Percentiles rank a stretch among this genome's conserved stretches.
These are phyloP conservation scores for Molothrus aeneus DNA, from an alignment of 2,797 vertebrate genomes.

Conservation along the genomic window DNA sequence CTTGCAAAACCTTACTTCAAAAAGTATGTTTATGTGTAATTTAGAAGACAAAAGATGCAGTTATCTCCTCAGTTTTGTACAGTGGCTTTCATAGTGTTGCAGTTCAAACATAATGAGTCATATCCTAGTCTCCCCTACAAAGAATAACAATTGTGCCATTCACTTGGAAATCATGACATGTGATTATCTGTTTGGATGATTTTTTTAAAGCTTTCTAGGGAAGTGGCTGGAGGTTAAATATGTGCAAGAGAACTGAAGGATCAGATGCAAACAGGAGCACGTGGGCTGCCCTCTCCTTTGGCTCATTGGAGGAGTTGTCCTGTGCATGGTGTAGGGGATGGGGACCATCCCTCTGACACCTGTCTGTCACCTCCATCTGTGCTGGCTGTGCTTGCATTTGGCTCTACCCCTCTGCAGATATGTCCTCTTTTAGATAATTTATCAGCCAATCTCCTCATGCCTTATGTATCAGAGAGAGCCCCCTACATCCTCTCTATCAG, in stretches of 20 bases:
- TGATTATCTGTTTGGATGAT: not conserved
- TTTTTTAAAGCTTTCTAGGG: not conserved
- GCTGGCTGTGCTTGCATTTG: not conserved
- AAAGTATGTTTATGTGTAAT: not conserved
- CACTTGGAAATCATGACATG: not conserved
- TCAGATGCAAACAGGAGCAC: not conserved
- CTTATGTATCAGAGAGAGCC: not conserved
- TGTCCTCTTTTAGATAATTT: not conserved
- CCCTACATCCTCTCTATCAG: not conserved
- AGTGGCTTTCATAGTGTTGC: not conserved
- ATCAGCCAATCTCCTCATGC: not conserved
- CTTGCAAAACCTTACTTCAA: not conserved
- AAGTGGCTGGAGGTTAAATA: not conserved
- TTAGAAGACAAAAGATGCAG: not conserved
- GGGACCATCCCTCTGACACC: not conserved
- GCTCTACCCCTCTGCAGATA: not conserved
- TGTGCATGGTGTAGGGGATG: fast-evolving
- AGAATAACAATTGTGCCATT: not conserved
- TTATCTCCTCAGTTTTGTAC: not conserved
- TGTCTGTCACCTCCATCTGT: not conserved
- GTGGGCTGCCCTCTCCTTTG: not conserved
- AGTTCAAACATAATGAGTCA: not conserved
- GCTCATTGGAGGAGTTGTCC: not conserved
- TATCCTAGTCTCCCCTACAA: not conserved
- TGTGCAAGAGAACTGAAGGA: not conserved